A percentile compares a stretch with the other conserved stretches of the same genome.
phyloP scores from a whole-genome alignment of 2,888 invertebrate genomes.

The Lobophora halterata region DNA sequence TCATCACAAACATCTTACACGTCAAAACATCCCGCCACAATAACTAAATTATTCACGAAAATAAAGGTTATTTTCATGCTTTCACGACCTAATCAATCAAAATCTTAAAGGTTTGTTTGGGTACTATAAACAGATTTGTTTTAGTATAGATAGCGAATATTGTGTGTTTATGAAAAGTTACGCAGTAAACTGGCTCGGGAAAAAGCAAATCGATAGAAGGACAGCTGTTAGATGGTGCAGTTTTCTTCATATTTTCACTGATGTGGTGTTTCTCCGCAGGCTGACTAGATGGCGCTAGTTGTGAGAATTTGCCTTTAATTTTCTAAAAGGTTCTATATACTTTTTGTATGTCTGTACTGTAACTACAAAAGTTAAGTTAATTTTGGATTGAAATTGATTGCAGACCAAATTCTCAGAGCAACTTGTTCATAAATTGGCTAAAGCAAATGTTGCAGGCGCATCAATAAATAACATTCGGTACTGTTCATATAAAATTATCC shows the following conservation, averaged over 20 bases:
- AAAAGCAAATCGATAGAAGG: conserved; percentile 65
- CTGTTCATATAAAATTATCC: too few relatives aligned
- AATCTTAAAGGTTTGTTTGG: conserved; percentile 2
- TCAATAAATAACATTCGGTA: too few relatives aligned
- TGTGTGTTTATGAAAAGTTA: conserved; percentile 40
- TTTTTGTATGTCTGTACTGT: too few relatives aligned
- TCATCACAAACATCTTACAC: conserved; percentile 20
- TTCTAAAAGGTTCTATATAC: conserved; percentile 1
- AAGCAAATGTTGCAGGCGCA: too few relatives aligned
- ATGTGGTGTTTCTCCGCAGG: conserved; percentile 2
- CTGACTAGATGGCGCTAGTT: conserved; percentile 23
- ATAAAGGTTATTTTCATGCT: not conserved
- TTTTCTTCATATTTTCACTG: conserved; percentile 7
- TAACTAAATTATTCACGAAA: conserved; percentile 17
- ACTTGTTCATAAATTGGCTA: too few relatives aligned
- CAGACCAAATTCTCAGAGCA: too few relatives aligned
- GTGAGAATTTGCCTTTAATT: conserved; percentile 6
- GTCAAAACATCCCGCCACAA: conserved; percentile 19
- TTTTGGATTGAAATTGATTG: too few relatives aligned
- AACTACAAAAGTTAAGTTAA: too few relatives aligned
- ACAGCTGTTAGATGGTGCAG: conserved; percentile 55
- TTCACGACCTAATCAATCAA: not conserved
- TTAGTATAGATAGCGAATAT: conserved; percentile 29
- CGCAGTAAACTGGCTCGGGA: conserved; percentile 62
- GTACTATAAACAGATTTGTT: conserved; percentile 8